These are phyloP conservation scores for Bradypus variegatus DNA, from an alignment of 2,797 vertebrate genomes.

Conservation along the genomic window DNA sequence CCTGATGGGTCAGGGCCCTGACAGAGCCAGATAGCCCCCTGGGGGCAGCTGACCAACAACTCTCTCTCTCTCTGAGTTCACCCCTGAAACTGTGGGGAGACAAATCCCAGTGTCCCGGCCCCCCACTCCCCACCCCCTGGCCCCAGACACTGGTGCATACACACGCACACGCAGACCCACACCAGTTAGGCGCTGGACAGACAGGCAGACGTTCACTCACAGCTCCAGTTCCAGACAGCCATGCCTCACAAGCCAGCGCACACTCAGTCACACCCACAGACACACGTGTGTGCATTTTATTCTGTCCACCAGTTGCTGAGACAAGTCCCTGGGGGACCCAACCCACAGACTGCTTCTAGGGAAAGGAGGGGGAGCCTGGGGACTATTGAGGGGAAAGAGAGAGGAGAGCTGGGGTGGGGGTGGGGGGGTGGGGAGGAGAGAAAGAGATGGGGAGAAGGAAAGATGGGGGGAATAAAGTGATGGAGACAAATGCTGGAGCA, in stretches of 20 bases:
- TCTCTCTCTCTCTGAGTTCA: background rate
- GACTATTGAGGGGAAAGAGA: no score
- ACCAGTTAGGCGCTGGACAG: fast-evolving
- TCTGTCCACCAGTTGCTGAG: background rate
- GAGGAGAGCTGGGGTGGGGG: background rate
- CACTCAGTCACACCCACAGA: background rate
- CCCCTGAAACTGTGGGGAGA: background rate
- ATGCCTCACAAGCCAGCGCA: background rate
- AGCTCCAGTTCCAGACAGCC: background rate
- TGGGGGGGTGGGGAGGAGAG: fast-evolving
- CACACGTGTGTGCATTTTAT: background rate
- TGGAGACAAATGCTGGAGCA: background rate
- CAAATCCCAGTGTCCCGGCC: background rate
- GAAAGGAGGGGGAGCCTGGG: background rate
- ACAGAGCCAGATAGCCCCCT: background rate
- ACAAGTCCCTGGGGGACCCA: background rate
- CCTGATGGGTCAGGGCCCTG: background rate
- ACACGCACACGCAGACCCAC: background rate
- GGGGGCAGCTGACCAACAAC: background rate
- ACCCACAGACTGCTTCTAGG: background rate
- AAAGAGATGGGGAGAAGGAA: no score
- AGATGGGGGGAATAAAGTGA: no score
- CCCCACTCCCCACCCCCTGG: no score
- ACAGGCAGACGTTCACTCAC: background rate
- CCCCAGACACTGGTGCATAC: background rate